Base-by-base conservation (phyloP, 2,113 vertebrate species). In the Oncorhynchus kisutch region DNA sequence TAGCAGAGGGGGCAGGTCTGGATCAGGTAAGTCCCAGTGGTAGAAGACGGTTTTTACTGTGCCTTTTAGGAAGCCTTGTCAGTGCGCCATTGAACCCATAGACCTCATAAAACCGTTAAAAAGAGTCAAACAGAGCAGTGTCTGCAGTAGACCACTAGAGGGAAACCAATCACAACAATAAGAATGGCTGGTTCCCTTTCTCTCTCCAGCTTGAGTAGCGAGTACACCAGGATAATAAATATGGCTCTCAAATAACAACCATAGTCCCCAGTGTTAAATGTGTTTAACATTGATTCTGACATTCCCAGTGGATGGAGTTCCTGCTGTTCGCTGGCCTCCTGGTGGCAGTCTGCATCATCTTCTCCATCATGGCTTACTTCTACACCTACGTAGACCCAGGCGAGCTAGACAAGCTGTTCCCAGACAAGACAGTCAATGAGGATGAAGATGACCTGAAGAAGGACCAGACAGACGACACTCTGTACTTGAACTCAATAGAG, bases 311-410 rank as follows among this genome's bases (percentile, higher is more conserved):
- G 98, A 94, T 88, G 11, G 97, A 99, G 93, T 99, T 99, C 82
- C 54, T 96, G 87, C 94, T 99, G 79, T 99, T 99, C 76, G 95
- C 94, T 71, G 85, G 85, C 48, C 93, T 99, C 65, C 92, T 99
- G 87, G 71, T 99, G 77, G 93, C 85, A 2, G 95, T 99, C 85
- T 95, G 91, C 91, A 25, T 97, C 88, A 91, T 98, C 87, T 99
- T 99, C 92, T 98, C 97, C 88, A 86, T 98, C 91, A 98, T 98
- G 97, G 93, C 94, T 72, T 88, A 93, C 86, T 97, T 96, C 93
- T 99, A 98, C 88, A 91, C 94, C 45, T 96, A 96, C 45, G 85
- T 96, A 12, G 89, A 95, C 80, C 91, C 93, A 3, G 89, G 94
- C 1, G 86, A 95, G 86, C 73, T 95, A 67, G 78, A 86, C 69